Percentiles rank a stretch among this genome's conserved stretches.
phyloP scores from a whole-genome alignment of 2,888 invertebrate genomes.

The Carabus problematicus region DNA sequence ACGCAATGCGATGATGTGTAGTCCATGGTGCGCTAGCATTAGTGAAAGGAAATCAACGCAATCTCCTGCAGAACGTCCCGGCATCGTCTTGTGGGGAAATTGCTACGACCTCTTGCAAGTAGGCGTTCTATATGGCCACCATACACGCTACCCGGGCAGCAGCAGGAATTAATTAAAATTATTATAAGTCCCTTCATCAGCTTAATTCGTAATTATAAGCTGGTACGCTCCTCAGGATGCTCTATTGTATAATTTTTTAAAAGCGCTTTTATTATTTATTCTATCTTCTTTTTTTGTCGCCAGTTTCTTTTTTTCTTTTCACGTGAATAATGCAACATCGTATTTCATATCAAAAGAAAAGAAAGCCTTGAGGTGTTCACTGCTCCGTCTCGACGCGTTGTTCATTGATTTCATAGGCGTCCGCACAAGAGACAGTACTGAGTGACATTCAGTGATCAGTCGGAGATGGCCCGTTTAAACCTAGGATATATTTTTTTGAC shows the following conservation, averaged over 20 bases:
- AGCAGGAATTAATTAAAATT: conserved; percentile 35
- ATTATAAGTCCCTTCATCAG: conserved; percentile 33
- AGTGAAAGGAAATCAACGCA: neutral
- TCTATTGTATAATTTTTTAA: conserved; percentile 52
- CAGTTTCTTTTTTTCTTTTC: conserved; percentile 31
- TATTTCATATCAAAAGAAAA: conserved; percentile 40
- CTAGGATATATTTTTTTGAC: no score
- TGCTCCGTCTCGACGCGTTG: neutral
- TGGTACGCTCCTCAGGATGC: conserved; percentile 41
- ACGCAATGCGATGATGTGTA: no score
- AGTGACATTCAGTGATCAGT: no score
- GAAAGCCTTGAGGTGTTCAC: conserved; percentile 31
- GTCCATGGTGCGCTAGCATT: no score
- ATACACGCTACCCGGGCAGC: neutral
- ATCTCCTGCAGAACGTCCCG: conserved; percentile 9
- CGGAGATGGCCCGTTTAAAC: no score
- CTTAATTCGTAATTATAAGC: conserved; percentile 30
- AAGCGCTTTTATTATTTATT: conserved; percentile 48
- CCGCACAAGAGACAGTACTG: no score
- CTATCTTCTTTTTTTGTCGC: conserved; percentile 41
- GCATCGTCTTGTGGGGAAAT: neutral
- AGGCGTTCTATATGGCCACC: neutral
- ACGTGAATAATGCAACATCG: conserved; percentile 39
- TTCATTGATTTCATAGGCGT: no score
- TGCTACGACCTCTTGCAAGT: no score